Conservation (phyloP, 2,113 vertebrate species). For the Silurus meridionalis region DNA sequence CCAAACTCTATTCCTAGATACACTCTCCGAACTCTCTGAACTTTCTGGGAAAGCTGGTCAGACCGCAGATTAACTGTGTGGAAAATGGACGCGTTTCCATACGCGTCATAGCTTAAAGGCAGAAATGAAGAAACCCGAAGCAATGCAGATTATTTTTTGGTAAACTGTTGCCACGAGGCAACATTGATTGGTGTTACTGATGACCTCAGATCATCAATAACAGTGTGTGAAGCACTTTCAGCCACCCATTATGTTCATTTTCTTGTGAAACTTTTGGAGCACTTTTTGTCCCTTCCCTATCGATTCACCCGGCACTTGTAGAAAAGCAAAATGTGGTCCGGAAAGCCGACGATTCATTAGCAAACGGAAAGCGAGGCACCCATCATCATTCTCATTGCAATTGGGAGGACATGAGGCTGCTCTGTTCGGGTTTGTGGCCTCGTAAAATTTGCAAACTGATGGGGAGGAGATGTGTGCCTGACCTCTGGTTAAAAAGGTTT, state of each 20-base stretch:
- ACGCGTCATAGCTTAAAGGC: not conserved
- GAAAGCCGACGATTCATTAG: slow-evolving; percentile 28
- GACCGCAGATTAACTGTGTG: not conserved
- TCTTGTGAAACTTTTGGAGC: slow-evolving; percentile 26
- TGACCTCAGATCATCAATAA: not conserved
- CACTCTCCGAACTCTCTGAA: not conserved
- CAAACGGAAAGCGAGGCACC: slow-evolving; percentile 30
- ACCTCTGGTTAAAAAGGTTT: not conserved
- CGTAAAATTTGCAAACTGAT: slow-evolving; percentile 13
- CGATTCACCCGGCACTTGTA: not conserved
- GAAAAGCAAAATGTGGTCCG: not conserved
- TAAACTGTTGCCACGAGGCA: too few relatives aligned
- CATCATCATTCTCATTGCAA: not conserved
- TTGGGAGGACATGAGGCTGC: not conserved
- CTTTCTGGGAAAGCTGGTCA: not conserved
- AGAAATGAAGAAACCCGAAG: not conserved
- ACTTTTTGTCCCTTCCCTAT: slow-evolving; percentile 9
- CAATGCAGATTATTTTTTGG: too few relatives aligned
- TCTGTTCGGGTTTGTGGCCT: slow-evolving; percentile 37
- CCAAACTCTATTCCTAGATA: not conserved
- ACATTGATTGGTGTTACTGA: too few relatives aligned
- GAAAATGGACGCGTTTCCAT: not conserved
- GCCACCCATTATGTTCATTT: slow-evolving; percentile 21
- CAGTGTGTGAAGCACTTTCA: not conserved
- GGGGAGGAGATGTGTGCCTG: slow-evolving; percentile 5